These are phyloP conservation scores for Rhinolophus ferrumequinum DNA, from an alignment of 2,113 vertebrate species.

Conservation along the genomic window DNA sequence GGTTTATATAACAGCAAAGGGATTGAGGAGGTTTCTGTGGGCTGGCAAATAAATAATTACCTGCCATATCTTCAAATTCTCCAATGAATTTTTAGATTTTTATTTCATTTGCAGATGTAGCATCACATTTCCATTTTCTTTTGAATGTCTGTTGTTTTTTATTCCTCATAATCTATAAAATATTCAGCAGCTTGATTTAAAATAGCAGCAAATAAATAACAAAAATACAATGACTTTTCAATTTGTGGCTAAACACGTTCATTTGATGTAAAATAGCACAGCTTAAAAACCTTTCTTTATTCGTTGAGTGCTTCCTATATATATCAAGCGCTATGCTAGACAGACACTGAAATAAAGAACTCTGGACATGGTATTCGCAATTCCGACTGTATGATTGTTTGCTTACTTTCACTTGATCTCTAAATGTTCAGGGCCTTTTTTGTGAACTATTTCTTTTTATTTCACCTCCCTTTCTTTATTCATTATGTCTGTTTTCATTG, in stretches of 20 bases:
- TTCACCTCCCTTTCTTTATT: neutral
- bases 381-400: neutral
- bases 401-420: slow-evolving; percentile 33
- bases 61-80: slow-evolving; percentile 43
- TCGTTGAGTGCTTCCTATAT: neutral
- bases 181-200: slow-evolving; percentile 52
- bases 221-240: neutral
- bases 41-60: slow-evolving; percentile 55
- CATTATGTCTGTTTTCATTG: neutral
- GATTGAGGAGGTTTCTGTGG: neutral
- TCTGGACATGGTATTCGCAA: neutral
- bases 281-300: slow-evolving; percentile 3
- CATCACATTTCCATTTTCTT: slow-evolving; percentile 18
- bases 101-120: slow-evolving; percentile 11
- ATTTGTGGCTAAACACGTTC: neutral
- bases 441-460: slow-evolving; percentile 4
- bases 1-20: neutral
- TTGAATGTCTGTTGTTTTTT: slow-evolving; percentile 43
- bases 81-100: neutral
- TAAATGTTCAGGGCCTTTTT: neutral
- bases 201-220: slow-evolving; percentile 40
- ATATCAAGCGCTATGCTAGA: neutral
- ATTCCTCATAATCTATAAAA: slow-evolving; percentile 16
- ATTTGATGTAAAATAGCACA: neutral
- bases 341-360: neutral